Evolutionary conservation across 2,888 invertebrate genomes (phyloP).

Genomic region (Tenthredo mesomela): DNA sequence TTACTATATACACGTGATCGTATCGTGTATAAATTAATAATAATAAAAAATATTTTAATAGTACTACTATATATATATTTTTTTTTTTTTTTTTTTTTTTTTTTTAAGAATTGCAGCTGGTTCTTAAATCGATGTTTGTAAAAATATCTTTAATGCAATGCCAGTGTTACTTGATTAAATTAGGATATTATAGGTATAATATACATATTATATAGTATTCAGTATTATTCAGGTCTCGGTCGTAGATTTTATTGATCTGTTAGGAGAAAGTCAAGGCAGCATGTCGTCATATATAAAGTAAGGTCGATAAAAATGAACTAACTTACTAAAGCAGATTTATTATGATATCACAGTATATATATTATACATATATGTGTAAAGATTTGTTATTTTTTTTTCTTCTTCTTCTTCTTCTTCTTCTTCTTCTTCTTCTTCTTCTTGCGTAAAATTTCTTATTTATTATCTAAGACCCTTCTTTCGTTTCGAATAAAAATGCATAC

Average conservation of each 20-base stretch:
- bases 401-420: no score
- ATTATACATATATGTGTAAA: background rate
- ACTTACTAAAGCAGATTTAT: background rate
- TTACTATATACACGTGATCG: background rate
- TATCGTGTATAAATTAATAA: background rate
- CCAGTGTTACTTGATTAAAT: background rate
- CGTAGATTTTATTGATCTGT: conserved; percentile 15
- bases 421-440: no score
- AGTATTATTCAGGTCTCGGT: conserved; percentile 18
- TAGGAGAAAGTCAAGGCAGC: conserved; percentile 20
- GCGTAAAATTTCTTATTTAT: no score
- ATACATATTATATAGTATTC: no score
- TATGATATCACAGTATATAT: background rate
- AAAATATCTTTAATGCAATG: background rate
- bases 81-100: background rate
- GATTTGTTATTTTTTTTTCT: background rate
- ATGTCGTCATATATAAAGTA: background rate
- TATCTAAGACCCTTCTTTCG: no score
- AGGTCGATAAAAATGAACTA: conserved; percentile 6
- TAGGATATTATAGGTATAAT: background rate
- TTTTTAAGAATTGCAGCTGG: background rate
- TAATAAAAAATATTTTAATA: background rate
- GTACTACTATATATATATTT: background rate
- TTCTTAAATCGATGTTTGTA: background rate
- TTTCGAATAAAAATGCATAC: no score